Evolutionary conservation across 1,140 invertebrate species (phyloP), one percentile per base, ranked within the genome.

Genomic region (Nomia melanderi): DNA sequence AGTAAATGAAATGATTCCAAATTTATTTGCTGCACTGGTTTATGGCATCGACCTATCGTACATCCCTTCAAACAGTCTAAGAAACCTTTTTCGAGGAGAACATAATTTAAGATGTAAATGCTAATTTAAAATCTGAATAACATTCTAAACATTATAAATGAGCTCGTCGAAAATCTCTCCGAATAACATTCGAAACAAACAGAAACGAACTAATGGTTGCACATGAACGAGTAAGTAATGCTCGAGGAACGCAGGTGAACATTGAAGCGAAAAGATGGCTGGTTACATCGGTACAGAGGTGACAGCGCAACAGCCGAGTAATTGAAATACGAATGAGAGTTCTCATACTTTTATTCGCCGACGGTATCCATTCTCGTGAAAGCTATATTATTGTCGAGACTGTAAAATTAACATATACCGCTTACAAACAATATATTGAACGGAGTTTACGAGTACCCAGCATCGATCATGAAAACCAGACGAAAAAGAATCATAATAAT

Each of bases 291-390:
- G 17, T 3, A 0, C 31, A 23, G 25, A 39, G 25, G 6, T 11
- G 4, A 31, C 25, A n/a, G 2, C 1, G 23, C 0, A 53, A 12
- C 41, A n/a, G 59, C 11, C 29, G 39, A 50, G 20, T 12, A 41
- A 44, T 41, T 2, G 0, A 44, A 41, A 66, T 25, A 39, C 33
- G 36, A n/a, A 4, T 60, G 44, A 53, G 29, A 66, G 53, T 74
- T 74, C 12, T 56, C 20, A 64, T 54, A 54, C 5, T 39, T 74
- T 74, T 74, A 64, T 73, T 73, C 59, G 11, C 25, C 20, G 20
- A n/a, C 29, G 23, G 17, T 17, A 41, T 56, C 50, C 25, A 67
- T 41, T 47, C 41, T 57, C 27, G 33, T 66, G n/a, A 23, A 53
- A 53, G 25, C 29, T 66, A 31, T 23, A 66, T 67, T 67, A 67